Conservation (phyloP, 2,797 vertebrate species). For the Typhlichthys eigenmanni region DNA sequence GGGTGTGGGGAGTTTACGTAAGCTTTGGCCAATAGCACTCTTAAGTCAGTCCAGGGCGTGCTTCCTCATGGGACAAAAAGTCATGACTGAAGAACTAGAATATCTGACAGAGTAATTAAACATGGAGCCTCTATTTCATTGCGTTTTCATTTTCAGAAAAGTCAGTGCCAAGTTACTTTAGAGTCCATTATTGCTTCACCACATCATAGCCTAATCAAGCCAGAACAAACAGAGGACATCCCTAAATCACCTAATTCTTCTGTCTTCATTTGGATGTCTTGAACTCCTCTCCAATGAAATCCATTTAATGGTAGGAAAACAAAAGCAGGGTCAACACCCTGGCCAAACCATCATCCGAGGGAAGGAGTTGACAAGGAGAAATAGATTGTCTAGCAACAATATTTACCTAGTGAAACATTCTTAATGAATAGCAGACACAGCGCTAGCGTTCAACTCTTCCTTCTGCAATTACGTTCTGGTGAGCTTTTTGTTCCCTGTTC, state of each 20-base stretch:
- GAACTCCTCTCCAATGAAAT: constrained; percentile 34
- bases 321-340: constrained; percentile 20
- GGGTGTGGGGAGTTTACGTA: constrained; percentile 60
- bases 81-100: constrained; percentile 40
- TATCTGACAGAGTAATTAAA: constrained; percentile 51
- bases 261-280: constrained; percentile 17
- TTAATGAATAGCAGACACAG: constrained; percentile 66
- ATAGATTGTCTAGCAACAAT: constrained; percentile 52
- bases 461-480: constrained; percentile 62
- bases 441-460: constrained; percentile 57
- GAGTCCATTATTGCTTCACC: constrained; percentile 11
- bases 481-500: constrained; percentile 64
- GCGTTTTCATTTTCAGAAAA: constrained; percentile 20
- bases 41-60: constrained; percentile 65
- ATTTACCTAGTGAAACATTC: constrained; percentile 58
- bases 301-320: constrained; percentile 40
- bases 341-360: constrained; percentile 27
- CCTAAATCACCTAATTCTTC: constrained; percentile 4
- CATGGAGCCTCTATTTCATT: constrained; percentile 44
- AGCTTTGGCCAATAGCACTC: constrained; percentile 59
- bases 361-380: constrained; percentile 33
- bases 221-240: constrained; percentile 1
- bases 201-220: constrained; percentile 1
- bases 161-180: neutral
- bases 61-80: constrained; percentile 47